Conservation (phyloP, 1,140 invertebrate genomes). For the Drosophila grimshawi region DNA sequence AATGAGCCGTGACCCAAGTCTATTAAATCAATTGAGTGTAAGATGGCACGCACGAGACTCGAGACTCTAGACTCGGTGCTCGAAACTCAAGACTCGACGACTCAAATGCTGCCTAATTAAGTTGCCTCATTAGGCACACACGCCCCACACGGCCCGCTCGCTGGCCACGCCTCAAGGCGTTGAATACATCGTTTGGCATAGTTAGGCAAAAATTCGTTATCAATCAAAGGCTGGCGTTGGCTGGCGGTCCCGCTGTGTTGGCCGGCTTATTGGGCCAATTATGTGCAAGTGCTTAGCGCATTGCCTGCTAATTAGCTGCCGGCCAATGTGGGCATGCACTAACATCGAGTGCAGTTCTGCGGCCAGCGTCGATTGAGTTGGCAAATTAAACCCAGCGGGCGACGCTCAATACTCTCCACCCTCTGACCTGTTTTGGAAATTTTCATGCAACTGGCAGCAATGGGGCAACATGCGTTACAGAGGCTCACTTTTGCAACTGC, state of each 20-base stretch:
- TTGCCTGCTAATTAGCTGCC: conserved; percentile 74
- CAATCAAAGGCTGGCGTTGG: conserved; percentile 54
- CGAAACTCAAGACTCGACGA: conserved; percentile 35
- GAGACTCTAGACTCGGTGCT: conserved; percentile 10
- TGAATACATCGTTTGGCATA: conserved; percentile 35
- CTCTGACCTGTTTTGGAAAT: conserved; percentile 36
- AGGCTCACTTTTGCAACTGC: conserved; percentile 37
- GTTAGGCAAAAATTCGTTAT: conserved; percentile 57
- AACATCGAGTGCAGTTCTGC: conserved; percentile 50
- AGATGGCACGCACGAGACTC: conserved; percentile 69
- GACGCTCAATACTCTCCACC: neutral
- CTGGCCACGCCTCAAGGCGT: conserved; percentile 4
- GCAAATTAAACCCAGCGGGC: conserved; percentile 63
- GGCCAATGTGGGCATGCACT: conserved; percentile 29
- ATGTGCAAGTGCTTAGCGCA: conserved; percentile 81
- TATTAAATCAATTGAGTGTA: conserved; percentile 83
- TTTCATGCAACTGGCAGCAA: conserved; percentile 27
- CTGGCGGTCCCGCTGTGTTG: conserved; percentile 8
- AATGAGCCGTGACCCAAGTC: conserved; percentile 59
- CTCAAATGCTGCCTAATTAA: conserved; percentile 71
- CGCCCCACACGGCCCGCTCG: conserved; percentile 14
- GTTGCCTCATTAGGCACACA: conserved; percentile 70
- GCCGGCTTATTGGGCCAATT: conserved; percentile 67
- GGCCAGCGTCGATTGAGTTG: conserved; percentile 65
- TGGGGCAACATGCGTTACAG: conserved; percentile 46